Conservation (phyloP, 2,888 invertebrate species). For the Eumacrocentrus americanus region DNA sequence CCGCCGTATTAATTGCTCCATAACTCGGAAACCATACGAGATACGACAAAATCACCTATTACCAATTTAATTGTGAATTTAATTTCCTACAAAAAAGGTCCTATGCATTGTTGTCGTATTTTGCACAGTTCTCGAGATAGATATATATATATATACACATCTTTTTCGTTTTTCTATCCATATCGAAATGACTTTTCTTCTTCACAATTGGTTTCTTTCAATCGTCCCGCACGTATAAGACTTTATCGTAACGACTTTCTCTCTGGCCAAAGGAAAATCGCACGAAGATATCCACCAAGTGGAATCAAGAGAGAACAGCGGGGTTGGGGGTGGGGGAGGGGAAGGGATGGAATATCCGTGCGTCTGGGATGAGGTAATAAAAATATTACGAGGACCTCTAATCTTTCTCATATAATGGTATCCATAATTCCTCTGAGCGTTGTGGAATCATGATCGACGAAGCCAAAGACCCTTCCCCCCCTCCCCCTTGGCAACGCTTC, state of each 20-base stretch:
- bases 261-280: not conserved
- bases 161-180: not conserved
- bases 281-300: not conserved
- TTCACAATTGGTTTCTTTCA: not conserved
- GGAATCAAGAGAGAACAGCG: not conserved
- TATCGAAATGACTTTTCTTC: not conserved
- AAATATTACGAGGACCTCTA: conserved; percentile 57
- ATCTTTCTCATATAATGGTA: conserved; percentile 55
- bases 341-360: conserved; percentile 1
- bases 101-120: too few relatives aligned
- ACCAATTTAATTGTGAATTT: not conserved
- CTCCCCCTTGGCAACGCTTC: not conserved
- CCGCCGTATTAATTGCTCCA: not conserved
- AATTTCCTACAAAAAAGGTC: too few relatives aligned
- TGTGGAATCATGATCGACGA: conserved; percentile 47
- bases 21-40: not conserved
- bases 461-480: conserved; percentile 6
- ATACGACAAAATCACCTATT: too few relatives aligned
- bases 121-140: too few relatives aligned
- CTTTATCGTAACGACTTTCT: too few relatives aligned
- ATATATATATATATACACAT: too few relatives aligned
- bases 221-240: not conserved
- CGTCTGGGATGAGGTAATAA: conserved; percentile 39
- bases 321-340: conserved; percentile 19
- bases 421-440: conserved; percentile 52